Conservation (phyloP, 2,113 vertebrate genomes). For the Stercorarius parasiticus region DNA sequence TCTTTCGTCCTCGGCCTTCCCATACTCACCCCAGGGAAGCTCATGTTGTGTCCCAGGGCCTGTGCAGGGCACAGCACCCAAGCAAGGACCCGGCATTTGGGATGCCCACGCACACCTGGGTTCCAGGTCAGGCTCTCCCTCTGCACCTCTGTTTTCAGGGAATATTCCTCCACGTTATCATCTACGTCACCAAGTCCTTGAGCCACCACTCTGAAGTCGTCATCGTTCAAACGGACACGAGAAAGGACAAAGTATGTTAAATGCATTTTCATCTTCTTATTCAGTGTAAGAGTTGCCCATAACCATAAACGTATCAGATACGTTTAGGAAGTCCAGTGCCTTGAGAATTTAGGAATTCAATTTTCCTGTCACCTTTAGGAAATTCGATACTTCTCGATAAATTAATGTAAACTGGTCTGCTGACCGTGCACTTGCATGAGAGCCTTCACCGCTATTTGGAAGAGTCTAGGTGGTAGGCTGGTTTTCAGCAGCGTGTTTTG, state of each 20-base stretch:
- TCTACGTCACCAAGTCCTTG: background rate
- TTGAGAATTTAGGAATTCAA: background rate
- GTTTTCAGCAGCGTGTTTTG: background rate
- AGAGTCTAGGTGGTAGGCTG: background rate
- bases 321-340: background rate
- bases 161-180: background rate
- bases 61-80: too few species aligned
- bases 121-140: background rate
- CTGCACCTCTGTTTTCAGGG: background rate
- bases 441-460: background rate
- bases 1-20: background rate
- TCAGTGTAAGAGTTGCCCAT: background rate
- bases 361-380: background rate
- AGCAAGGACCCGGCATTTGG: accelerated
- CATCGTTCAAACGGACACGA: background rate
- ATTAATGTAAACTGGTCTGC: background rate
- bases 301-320: background rate
- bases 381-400: background rate
- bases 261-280: background rate
- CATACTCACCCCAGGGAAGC: accelerated
- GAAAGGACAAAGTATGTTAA: background rate
- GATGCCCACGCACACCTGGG: background rate
- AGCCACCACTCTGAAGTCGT: background rate
- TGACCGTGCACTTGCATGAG: background rate
- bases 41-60: background rate